Conservation (phyloP, 2,888 invertebrate species). For the Drosophila nr. fundita region DNA sequence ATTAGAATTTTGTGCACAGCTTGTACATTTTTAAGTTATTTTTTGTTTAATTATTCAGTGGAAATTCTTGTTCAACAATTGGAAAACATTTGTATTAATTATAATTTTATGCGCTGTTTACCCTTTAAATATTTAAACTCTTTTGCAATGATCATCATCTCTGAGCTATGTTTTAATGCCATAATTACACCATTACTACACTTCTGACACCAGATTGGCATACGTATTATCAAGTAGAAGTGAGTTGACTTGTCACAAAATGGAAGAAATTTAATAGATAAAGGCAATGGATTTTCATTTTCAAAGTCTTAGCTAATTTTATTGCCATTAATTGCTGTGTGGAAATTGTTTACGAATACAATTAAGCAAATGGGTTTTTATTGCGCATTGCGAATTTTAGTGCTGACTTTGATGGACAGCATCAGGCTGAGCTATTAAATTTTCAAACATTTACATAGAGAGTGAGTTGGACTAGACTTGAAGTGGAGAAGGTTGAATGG, state of each 20-base stretch:
- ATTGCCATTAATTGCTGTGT: background rate
- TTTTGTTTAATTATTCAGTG: background rate
- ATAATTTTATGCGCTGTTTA: conserved; percentile 11
- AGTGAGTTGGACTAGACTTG: background rate
- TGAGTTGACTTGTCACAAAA: background rate
- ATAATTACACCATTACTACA: background rate
- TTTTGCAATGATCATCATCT: background rate
- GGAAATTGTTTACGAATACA: background rate
- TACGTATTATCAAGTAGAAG: conserved; percentile 20
- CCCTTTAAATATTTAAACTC: conserved; percentile 31
- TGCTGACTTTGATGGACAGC: background rate
- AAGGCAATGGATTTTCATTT: background rate
- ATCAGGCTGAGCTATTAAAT: background rate
- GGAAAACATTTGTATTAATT: conserved; percentile 33
- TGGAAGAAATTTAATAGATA: background rate
- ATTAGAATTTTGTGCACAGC: conserved; percentile 28
- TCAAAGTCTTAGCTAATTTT: background rate
- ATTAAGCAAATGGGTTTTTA: conserved; percentile 8
- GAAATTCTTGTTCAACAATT: background rate
- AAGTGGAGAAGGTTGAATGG: background rate
- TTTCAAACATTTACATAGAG: background rate
- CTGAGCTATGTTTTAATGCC: background rate
- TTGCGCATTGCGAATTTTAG: background rate
- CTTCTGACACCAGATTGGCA: conserved; percentile 51
- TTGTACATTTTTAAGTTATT: conserved; percentile 22